Evolutionary conservation across 2,797 vertebrate species (phyloP).

Genomic region (Poeciliopsis presidionis): DNA sequence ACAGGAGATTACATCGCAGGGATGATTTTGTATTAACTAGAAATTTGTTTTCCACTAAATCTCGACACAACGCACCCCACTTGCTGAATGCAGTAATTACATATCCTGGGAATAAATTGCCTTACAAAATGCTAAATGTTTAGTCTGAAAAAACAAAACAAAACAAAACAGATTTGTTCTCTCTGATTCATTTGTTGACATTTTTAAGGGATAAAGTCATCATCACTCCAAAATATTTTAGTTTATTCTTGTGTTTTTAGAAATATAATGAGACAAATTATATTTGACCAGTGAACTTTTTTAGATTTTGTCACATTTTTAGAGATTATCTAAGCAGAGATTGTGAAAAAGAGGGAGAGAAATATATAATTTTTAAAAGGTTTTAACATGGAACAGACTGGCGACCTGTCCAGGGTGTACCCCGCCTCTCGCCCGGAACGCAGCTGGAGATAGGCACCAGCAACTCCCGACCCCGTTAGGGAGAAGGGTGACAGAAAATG

Average conservation of each 20-base stretch:
- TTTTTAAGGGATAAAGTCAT: conserved; percentile 1
- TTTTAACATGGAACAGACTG: neutral
- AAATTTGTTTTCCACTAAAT: conserved; percentile 46
- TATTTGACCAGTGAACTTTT: neutral
- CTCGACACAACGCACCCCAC: conserved; percentile 23
- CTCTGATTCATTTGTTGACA: conserved; percentile 29
- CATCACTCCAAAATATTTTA: neutral
- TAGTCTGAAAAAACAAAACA: conserved; percentile 14
- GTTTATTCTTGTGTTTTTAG: neutral
- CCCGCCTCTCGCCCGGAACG: too few species aligned
- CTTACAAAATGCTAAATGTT: conserved; percentile 32
- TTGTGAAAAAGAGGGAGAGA: neutral
- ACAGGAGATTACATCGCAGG: conserved; percentile 56
- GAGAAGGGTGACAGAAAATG: too few species aligned
- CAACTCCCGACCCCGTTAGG: too few species aligned
- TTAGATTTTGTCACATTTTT: neutral
- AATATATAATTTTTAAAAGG: neutral
- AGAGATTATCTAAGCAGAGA: neutral
- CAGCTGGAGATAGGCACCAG: too few species aligned
- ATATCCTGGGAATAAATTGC: conserved; percentile 33
- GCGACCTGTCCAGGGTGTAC: too few species aligned
- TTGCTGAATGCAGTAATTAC: conserved; percentile 51
- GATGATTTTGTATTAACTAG: conserved; percentile 49
- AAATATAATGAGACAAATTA: neutral
- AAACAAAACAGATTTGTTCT: neutral